A percentile compares a stretch with the other conserved stretches of the same genome.
Evolutionary conservation across 2,797 vertebrate genomes (phyloP).

Genomic region (Vireo griseus): DNA sequence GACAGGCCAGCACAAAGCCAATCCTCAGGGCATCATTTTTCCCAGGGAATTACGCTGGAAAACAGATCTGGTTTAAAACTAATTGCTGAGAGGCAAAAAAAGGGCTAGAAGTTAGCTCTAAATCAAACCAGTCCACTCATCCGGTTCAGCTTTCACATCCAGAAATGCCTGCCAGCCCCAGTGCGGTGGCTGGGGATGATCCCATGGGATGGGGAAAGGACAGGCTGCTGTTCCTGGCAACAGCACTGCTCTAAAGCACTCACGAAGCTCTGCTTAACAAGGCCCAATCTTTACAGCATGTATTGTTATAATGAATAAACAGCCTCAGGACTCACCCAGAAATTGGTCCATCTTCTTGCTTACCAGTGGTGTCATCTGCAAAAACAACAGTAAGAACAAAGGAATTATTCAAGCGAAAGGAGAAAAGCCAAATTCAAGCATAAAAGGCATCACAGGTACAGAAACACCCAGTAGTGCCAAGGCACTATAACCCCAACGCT

Average conservation of each 20-base stretch:
- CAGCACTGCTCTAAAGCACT: neutral
- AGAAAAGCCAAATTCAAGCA: neutral
- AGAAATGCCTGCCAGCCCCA: neutral
- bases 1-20: neutral
- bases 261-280: accelerated
- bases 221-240: neutral
- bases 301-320: neutral
- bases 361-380: constrained; percentile 62
- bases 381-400: neutral
- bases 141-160: neutral
- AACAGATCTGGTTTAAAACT: neutral
- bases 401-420: neutral
- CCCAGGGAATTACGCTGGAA: neutral
- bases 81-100: neutral
- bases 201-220: neutral
- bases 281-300: neutral
- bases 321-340: constrained; percentile 54
- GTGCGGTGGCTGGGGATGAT: neutral
- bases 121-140: neutral
- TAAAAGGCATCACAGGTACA: neutral
- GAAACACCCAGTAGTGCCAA: neutral
- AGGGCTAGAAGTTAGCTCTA: neutral
- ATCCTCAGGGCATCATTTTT: neutral
- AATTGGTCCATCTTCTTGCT: constrained; percentile 67
- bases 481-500: accelerated